Evolutionary conservation across 1,140 invertebrate species (phyloP).

Genomic region (Meloidogyne exigua): DNA sequence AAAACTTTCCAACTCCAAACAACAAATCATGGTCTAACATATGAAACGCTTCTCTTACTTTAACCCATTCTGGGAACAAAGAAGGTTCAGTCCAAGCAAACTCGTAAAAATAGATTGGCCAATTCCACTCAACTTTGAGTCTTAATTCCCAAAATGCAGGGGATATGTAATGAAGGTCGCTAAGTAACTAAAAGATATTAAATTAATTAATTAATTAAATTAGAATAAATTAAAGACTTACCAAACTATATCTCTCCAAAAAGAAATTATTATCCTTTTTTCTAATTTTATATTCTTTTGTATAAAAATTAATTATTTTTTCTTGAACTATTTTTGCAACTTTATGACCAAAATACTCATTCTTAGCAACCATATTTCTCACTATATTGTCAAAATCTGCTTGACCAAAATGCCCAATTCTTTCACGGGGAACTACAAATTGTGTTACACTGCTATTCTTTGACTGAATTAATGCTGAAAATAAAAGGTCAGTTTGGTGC

Average conservation of each 20-base stretch:
- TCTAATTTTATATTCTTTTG: constrained; percentile 20
- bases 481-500: neutral
- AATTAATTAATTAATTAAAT: neutral
- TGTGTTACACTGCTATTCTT: constrained; percentile 28
- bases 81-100: constrained; percentile 28
- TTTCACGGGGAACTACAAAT: constrained; percentile 25
- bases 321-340: constrained; percentile 29
- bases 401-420: constrained; percentile 12
- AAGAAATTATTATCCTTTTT: constrained; percentile 36
- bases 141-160: constrained; percentile 31
- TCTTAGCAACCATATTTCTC: constrained; percentile 9
- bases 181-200: constrained; percentile 17
- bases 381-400: constrained; percentile 28
- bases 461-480: constrained; percentile 35
- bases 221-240: neutral
- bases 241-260: constrained; percentile 38
- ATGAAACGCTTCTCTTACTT: constrained; percentile 15
- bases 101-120: constrained; percentile 34
- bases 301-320: constrained; percentile 41
- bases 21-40: constrained; percentile 15
- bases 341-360: constrained; percentile 32
- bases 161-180: constrained; percentile 32
- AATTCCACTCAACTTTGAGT: constrained; percentile 11
- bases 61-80: constrained; percentile 12
- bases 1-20: constrained; percentile 1